phyloP scores from a whole-genome alignment of 1,140 invertebrate species.

The Zaprionus nigranus region DNA sequence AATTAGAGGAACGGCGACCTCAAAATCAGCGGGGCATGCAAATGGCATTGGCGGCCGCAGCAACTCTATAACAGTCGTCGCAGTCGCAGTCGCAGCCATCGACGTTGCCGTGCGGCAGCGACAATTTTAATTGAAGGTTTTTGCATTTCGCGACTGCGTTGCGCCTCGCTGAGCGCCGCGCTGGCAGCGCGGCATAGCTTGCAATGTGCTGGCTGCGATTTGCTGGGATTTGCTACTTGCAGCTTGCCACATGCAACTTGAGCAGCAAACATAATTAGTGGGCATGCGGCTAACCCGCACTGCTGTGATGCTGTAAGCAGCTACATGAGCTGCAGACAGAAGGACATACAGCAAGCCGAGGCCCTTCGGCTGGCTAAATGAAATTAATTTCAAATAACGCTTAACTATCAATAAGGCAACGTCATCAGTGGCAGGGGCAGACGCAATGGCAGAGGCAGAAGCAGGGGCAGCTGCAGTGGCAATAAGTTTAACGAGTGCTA shows the following conservation, averaged over 20 bases:
- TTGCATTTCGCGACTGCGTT: slow-evolving; percentile 63
- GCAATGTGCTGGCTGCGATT: slow-evolving; percentile 8
- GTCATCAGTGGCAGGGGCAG: not conserved
- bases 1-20: slow-evolving; percentile 66
- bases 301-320: slow-evolving; percentile 3
- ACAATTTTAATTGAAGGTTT: slow-evolving; percentile 75
- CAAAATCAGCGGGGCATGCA: slow-evolving; percentile 70
- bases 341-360: slow-evolving; percentile 1
- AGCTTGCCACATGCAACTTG: slow-evolving; percentile 47
- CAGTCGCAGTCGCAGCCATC: slow-evolving; percentile 21
- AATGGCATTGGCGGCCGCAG: slow-evolving; percentile 65
- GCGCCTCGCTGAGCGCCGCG: slow-evolving; percentile 60
- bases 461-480: not conserved
- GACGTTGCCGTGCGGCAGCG: slow-evolving; percentile 25
- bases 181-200: slow-evolving; percentile 21
- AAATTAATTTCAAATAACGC: slow-evolving; percentile 71
- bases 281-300: too few species aligned
- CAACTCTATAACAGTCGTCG: slow-evolving; percentile 13
- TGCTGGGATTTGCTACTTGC: not conserved
- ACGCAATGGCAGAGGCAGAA: too few species aligned
- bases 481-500: slow-evolving; percentile 40
- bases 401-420: slow-evolving; percentile 30
- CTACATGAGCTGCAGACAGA: slow-evolving; percentile 1
- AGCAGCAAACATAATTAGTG: slow-evolving; percentile 37
- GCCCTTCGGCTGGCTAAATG: slow-evolving; percentile 35